Conservation (phyloP, 2,113 vertebrate genomes). For the Taxidea taxus region DNA sequence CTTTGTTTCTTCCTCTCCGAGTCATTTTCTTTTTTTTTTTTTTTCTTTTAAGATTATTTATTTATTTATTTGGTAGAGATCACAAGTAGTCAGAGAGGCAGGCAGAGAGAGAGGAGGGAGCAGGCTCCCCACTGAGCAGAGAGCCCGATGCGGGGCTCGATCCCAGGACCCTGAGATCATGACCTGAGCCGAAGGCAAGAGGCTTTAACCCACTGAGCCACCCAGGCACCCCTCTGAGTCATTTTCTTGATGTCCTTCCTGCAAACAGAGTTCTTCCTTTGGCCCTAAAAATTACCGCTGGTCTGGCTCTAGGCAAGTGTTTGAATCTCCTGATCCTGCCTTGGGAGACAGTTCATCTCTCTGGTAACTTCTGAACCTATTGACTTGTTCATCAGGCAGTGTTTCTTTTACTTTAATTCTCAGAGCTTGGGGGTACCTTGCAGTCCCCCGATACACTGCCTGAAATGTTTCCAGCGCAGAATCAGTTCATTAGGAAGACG, state of each 20-base stretch:
- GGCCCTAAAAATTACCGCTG: background rate
- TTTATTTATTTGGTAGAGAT: too few relatives aligned
- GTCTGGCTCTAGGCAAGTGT: background rate
- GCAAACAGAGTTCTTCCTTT: background rate
- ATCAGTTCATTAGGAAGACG: background rate
- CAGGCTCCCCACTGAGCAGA: too few relatives aligned
- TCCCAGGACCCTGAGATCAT: too few relatives aligned
- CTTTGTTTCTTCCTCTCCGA: background rate
- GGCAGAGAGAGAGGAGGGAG: too few relatives aligned
- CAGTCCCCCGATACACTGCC: background rate
- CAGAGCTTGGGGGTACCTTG: background rate
- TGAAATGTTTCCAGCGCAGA: background rate
- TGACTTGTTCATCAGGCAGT: background rate
- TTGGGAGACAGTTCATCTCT: background rate
- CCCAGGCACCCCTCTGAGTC: too few relatives aligned
- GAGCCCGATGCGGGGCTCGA: too few relatives aligned
- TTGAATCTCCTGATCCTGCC: background rate
- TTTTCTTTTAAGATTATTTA: too few relatives aligned
- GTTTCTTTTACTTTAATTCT: conserved; percentile 16
- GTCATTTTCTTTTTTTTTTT: too few relatives aligned
- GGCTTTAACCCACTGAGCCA: too few relatives aligned
- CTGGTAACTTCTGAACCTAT: background rate
- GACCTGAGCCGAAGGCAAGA: too few relatives aligned
- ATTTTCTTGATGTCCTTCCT: background rate
- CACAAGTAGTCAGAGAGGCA: too few relatives aligned